Evolutionary conservation across 92 coral and sea anemone species (phyloP).

Genomic region (Actinostola sp.): DNA sequence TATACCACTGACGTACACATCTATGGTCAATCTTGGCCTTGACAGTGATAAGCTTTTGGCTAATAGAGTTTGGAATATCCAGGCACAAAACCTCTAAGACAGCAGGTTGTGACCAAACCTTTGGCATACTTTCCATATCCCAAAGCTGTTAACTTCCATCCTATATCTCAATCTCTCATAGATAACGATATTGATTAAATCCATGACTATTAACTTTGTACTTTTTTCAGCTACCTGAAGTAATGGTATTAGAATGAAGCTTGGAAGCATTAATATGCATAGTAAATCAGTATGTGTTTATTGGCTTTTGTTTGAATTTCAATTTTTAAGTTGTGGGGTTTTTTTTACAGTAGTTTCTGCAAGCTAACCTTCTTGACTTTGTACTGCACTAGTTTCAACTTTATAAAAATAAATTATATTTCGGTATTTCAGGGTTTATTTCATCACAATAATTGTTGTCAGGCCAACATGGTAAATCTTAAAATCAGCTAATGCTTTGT

Average conservation of each 20-base stretch:
- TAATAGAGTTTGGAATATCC: not conserved
- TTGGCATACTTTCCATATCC: conserved; percentile 1
- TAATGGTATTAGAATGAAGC: not conserved
- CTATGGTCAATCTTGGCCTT: not conserved
- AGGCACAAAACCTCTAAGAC: not conserved
- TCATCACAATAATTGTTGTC: not conserved
- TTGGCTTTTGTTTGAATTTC: not conserved
- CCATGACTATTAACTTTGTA: conserved; percentile 4
- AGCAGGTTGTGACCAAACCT: not conserved
- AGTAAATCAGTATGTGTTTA: not conserved
- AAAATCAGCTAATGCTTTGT: conserved; percentile 1
- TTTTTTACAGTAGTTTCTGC: not conserved
- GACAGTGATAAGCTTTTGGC: not conserved
- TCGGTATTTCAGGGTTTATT: not conserved
- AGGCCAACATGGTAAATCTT: not conserved
- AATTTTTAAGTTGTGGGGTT: not conserved
- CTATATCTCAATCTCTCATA: not conserved
- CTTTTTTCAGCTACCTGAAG: not conserved
- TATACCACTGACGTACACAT: no score
- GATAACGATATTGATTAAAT: not conserved
- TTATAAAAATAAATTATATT: not conserved
- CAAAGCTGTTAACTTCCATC: not conserved
- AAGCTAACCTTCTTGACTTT: not conserved
- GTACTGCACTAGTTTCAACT: not conserved
- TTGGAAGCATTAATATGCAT: conserved; percentile 9